Base-by-base conservation (phyloP, 1,140 invertebrate species). In the Hesperophylax magnus region DNA sequence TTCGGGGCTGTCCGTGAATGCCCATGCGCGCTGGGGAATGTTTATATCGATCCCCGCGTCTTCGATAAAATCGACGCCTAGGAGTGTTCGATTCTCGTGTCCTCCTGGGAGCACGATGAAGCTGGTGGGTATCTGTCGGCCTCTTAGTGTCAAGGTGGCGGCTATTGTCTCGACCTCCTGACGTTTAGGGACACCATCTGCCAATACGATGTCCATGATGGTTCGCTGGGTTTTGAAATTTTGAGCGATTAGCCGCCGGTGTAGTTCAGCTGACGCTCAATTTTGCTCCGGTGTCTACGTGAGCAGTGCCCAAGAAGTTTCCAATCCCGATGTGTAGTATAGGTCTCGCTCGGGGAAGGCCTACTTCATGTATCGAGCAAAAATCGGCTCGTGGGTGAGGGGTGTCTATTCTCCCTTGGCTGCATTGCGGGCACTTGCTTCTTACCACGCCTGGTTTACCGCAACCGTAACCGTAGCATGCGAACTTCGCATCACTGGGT, bases 381-480 rank as follows among this genome's bases (percentile, higher is more conserved):
- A n/a, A n/a, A n/a, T n/a, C n/a, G n/a, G n/a, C n/a, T n/a, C n/a
- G n/a, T n/a, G n/a, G n/a, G n/a, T n/a, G n/a, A n/a, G n/a, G n/a
- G n/a, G n/a, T 20, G 17, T 20, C 18, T 20, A 17, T 20, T 56
- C 54, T 17, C 54, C 17, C 54, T 20, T 56, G 17, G 17, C 17
- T n/a, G 17, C 58, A 61, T 8, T 61, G 18, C 18, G 58, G 58
- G 58, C 58, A 61, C 17, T 24, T 18, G 58, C 20, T 61, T 15
- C 58, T 61, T 61, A 61, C 9, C 6, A 61, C 58, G 24, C 58
- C 58, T 3, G 58, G 20, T 61, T 61, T 24, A 22, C 58, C 58
- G 24, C 58, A 61, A 14, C 58, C n/a, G n/a, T n/a, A n/a, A n/a
- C n/a, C 58, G 58, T 61, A 61, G 24, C 58, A 61, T 18, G 58